Evolutionary conservation across 2,888 invertebrate species (phyloP), one percentile per base, ranked within the genome.

Genomic region (Nemotelus nigrinus): DNA sequence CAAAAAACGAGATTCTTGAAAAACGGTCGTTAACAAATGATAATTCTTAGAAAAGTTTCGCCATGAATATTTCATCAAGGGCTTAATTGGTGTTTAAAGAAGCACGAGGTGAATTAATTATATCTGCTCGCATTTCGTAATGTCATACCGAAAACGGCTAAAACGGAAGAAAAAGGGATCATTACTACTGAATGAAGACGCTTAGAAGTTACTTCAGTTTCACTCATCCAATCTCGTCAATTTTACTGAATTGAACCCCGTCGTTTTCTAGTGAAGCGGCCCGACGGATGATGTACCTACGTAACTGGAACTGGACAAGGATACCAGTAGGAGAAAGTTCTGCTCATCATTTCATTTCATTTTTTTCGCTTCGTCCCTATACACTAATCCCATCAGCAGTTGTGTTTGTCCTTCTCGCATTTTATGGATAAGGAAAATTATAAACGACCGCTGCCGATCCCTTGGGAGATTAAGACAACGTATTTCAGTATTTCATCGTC

Each of bases 31-130:
- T 71, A 71, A 71, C 71, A 71, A 71, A 71, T 71, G 71, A 71
- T 71, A 71, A 71, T 71, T 71, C 71, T 57, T 57, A 55, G 57
- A 57, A 71, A 71, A 57, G n/a, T 71, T 57, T 71, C 55, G 10
- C n/a, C 71, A 71, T 71, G 71, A 71, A 71, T 71, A 71, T 71
- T 71, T 71, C 71, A 71, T 71, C 71, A 71, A 71, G 71, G 57
- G 55, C 71, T 71, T 71, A 71, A 71, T 71, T 71, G 71, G 71
- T 55, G 43, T 71, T 71, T 71, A 71, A 71, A 71, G n/a, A 71
- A 71, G 71, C 71, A 71, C 55, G 71, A 71, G 71, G 55, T 71
- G 71, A 71, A 71, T 71, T 71, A 71, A 71, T 71, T 71, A 55
- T 55, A 43, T 55, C 71, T 68, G 67, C 39, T 68, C 48, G 60